Evolutionary conservation across 2,113 vertebrate genomes (phyloP).

Genomic region (human): GRCh38 chr15:88112001-88112500

Average conservation of each 20-base stretch:
- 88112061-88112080: too few species aligned
- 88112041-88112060: too few species aligned
- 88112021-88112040: too few species aligned
- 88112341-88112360: background rate
- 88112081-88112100: too few species aligned
- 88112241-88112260: background rate
- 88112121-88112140: too few species aligned
- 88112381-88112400: background rate
- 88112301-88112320: background rate
- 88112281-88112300: background rate
- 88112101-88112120: too few species aligned
- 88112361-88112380: background rate
- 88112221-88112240: background rate
- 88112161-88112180: too few species aligned
- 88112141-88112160: fast-evolving
- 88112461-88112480: background rate
- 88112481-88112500: background rate
- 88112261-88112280: background rate
- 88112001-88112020: too few species aligned
- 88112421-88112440: background rate
- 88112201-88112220: background rate
- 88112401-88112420: background rate
- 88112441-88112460: background rate
- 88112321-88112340: background rate
- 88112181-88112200: too few species aligned